Conservation (phyloP, 2,113 vertebrate genomes). For the Pterocles gutturalis region DNA sequence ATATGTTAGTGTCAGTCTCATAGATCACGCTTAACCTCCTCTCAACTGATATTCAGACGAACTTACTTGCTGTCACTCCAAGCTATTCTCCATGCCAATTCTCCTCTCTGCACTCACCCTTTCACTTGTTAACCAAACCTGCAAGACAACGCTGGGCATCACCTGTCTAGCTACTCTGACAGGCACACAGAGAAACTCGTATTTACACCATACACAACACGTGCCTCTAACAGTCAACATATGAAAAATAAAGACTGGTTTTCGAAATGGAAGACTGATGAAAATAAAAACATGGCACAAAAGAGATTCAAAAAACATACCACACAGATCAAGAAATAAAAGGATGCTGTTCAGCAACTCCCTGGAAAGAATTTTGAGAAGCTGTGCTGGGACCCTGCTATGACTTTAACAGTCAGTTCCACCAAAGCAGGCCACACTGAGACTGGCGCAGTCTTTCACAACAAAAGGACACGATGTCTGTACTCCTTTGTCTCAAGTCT, state of each 20-base stretch:
- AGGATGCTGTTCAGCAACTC: neutral
- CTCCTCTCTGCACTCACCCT: neutral
- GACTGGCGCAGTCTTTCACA: neutral
- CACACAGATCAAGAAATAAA: neutral
- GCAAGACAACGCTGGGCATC: neutral
- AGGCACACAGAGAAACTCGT: neutral
- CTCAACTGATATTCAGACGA: neutral
- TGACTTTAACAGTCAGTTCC: neutral
- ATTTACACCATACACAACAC: neutral
- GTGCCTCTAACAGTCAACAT: neutral
- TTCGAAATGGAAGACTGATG: neutral
- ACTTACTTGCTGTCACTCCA: neutral
- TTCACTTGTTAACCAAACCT: neutral
- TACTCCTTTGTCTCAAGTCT: neutral
- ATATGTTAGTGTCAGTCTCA: neutral
- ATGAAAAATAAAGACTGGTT: neutral
- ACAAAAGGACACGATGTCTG: too few relatives aligned
- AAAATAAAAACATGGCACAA: neutral
- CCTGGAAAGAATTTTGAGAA: neutral
- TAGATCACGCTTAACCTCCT: neutral
- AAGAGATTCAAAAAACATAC: neutral
- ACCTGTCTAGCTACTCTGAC: neutral
- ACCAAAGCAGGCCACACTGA: neutral
- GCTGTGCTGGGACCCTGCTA: neutral
- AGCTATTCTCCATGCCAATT: neutral